These are phyloP conservation scores for Bryconaethiops microstoma DNA, from an alignment of 2,797 vertebrate genomes.

Conservation along the genomic window DNA sequence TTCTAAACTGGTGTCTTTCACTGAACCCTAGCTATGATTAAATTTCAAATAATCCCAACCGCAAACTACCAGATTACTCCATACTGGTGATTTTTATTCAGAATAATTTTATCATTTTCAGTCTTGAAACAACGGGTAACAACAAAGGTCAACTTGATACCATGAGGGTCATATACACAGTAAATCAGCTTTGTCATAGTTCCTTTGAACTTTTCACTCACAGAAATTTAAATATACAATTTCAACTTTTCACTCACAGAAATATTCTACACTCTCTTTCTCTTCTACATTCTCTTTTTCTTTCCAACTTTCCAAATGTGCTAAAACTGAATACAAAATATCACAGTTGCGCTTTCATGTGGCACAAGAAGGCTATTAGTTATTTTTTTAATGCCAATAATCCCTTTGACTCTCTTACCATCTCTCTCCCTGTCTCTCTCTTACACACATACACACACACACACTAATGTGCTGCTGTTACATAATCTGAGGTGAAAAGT, in stretches of 20 bases:
- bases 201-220: background rate
- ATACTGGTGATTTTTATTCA: no score
- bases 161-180: no score
- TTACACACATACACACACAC: background rate
- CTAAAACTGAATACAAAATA: conserved; percentile 42
- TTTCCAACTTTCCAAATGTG: background rate
- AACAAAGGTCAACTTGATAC: no score
- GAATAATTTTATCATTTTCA: no score
- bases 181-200: no score
- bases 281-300: conserved; percentile 28
- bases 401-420: background rate
- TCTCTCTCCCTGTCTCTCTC: conserved; percentile 34
- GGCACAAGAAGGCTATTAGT: background rate
- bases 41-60: no score
- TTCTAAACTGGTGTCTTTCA: no score
- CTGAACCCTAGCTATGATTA: no score
- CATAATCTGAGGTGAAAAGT: conserved; percentile 61
- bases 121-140: no score
- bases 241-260: no score
- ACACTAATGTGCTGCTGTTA: background rate
- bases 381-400: background rate
- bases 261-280: no score
- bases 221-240: conserved; percentile 36
- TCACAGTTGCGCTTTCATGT: conserved; percentile 64
- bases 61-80: no score